A percentile compares a stretch with the other conserved stretches of the same genome.
Evolutionary conservation across 2,113 vertebrate species (phyloP).

Genomic region (Urocitellus parryii): DNA sequence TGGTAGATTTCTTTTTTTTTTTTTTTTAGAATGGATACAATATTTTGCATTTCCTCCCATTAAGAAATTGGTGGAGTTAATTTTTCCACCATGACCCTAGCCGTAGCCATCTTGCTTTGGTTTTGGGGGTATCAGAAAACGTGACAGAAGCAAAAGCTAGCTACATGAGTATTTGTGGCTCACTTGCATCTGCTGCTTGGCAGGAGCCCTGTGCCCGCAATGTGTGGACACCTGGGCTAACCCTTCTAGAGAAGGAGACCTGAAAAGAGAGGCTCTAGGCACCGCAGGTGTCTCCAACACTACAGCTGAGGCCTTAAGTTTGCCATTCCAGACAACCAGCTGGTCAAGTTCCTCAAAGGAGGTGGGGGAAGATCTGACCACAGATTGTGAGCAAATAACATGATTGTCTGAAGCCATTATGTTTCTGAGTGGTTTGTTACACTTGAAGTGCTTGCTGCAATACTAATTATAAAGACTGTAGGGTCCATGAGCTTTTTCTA

Average conservation of each 20-base stretch:
- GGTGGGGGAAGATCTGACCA: not conserved
- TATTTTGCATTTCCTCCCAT: not conserved
- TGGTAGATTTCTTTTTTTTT: not conserved
- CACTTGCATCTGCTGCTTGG: not conserved
- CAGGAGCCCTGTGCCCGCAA: not conserved
- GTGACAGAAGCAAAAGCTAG: not conserved
- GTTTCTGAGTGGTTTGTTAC: not conserved
- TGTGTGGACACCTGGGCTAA: not conserved
- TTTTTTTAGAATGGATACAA: not conserved
- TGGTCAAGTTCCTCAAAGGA: not conserved
- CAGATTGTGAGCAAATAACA: not conserved
- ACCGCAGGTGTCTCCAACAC: not conserved
- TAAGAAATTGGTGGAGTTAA: not conserved
- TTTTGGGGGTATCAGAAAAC: not conserved
- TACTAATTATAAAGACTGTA: not conserved
- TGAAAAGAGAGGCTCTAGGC: not conserved
- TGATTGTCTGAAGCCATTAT: not conserved
- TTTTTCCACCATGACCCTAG: not conserved
- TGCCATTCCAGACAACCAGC: not conserved
- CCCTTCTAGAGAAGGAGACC: not conserved
- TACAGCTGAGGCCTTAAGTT: not conserved
- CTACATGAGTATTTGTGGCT: fast-evolving
- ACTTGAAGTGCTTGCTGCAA: not conserved
- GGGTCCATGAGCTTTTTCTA: not conserved
- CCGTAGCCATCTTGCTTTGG: not conserved